Conservation (phyloP, 2,113 vertebrate species). For the Caranx ignobilis region DNA sequence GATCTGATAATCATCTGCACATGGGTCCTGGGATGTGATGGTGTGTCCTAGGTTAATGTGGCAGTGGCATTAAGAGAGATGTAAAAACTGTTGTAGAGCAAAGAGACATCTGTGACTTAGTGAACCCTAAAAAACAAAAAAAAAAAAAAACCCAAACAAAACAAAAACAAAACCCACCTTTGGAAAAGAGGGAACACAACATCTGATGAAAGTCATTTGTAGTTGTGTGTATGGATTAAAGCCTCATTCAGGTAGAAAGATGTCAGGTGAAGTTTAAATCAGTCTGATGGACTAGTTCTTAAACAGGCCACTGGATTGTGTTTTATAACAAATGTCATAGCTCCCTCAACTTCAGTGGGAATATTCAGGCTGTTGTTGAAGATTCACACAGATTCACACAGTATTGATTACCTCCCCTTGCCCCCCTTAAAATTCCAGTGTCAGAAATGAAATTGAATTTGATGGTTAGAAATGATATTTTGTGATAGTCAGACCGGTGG, state of each 20-base stretch:
- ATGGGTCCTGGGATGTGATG: constrained; percentile 9
- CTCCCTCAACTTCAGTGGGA: background rate
- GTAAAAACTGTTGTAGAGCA: constrained; percentile 27
- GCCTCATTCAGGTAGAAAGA: constrained; percentile 10
- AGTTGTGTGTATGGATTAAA: constrained; percentile 30
- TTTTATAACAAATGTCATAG: constrained; percentile 17
- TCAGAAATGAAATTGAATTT: background rate
- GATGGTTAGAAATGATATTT: background rate
- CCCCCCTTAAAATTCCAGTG: too few species aligned
- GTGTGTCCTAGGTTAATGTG: constrained; percentile 29
- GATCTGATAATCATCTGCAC: constrained; percentile 26
- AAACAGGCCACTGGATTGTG: constrained; percentile 15
- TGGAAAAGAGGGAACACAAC: constrained; percentile 23
- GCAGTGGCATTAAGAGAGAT: constrained; percentile 29
- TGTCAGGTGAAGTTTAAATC: constrained; percentile 34
- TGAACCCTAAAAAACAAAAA: constrained; percentile 14
- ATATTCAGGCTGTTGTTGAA: background rate
- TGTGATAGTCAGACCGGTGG: background rate
- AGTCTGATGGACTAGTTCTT: constrained; percentile 13
- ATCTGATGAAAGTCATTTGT: constrained; percentile 41
- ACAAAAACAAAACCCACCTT: constrained; percentile 14
- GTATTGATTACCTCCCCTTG: background rate
- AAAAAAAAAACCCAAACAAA: constrained; percentile 19
- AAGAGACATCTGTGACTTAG: constrained; percentile 60
- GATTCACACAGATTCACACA: background rate